Conservation (phyloP, 2,113 vertebrate genomes). For the Tor tambroides region DNA sequence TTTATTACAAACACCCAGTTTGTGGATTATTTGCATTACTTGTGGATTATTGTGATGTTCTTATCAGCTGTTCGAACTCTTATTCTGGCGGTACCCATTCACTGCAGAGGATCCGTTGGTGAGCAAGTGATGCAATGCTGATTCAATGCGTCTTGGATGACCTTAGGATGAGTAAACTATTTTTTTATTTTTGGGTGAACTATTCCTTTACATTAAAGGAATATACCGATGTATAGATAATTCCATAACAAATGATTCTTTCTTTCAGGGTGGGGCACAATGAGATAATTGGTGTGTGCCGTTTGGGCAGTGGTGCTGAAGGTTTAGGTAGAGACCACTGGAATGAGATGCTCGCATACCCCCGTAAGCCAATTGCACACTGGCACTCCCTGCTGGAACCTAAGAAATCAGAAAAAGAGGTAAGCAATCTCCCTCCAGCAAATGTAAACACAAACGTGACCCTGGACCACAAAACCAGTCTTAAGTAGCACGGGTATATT, state of each 20-base stretch:
- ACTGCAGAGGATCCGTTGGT: too few species aligned
- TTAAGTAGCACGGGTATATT: too few species aligned
- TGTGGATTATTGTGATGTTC: too few species aligned
- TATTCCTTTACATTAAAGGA: neutral
- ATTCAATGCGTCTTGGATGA: too few species aligned
- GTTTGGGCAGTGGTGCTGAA: constrained; percentile 86
- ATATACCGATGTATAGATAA: neutral
- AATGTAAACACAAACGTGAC: neutral
- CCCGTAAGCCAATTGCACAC: constrained; percentile 95
- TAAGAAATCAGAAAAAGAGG: constrained; percentile 98
- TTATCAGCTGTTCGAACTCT: too few species aligned
- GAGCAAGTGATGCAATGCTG: too few species aligned
- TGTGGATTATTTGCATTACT: too few species aligned
- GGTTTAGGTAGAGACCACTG: constrained; percentile 97
- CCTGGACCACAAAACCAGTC: too few species aligned
- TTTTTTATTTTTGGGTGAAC: too few species aligned
- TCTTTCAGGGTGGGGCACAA: constrained; percentile 92
- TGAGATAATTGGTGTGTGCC: constrained; percentile 95
- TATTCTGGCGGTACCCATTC: too few species aligned
- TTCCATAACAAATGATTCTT: neutral
- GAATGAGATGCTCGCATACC: constrained; percentile 98
- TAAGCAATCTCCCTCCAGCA: constrained; percentile 54
- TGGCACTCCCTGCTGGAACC: constrained; percentile 96
- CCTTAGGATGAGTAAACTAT: too few species aligned
- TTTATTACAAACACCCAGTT: too few species aligned